phyloP scores from a whole-genome alignment of 2,888 invertebrate species.

The Graphium colonna region DNA sequence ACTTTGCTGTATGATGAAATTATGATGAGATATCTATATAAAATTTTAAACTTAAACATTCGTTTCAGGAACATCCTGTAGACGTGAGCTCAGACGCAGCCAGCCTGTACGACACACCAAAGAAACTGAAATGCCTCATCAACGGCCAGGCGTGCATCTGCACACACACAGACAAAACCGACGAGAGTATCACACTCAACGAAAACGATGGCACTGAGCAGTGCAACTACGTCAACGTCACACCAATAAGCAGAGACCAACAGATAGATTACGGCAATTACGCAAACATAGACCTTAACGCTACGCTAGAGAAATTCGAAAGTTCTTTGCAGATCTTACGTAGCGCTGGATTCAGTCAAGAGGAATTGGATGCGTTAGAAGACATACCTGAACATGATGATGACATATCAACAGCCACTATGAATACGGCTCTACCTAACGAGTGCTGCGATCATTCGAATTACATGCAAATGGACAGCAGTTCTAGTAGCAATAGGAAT shows the following conservation, averaged over 20 bases:
- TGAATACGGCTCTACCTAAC: constrained; percentile 58
- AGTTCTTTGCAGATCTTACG: constrained; percentile 85
- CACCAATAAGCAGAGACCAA: constrained; percentile 53
- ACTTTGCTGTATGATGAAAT: no score
- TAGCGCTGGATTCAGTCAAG: constrained; percentile 80
- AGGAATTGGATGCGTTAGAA: constrained; percentile 74
- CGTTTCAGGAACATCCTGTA: constrained; percentile 64
- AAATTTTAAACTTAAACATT: no score
- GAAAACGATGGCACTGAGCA: constrained; percentile 38
- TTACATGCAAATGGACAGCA: constrained; percentile 69
- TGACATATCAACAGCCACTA: constrained; percentile 63
- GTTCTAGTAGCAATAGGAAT: constrained; percentile 65
- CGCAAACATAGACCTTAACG: constrained; percentile 88
- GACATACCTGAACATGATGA: constrained; percentile 71
- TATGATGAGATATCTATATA: no score
- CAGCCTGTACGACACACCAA: constrained; percentile 87
- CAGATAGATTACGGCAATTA: constrained; percentile 79
- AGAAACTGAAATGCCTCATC: constrained; percentile 85
- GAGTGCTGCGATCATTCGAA: constrained; percentile 63
- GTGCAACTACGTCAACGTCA: constrained; percentile 77
- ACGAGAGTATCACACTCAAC: constrained; percentile 40
- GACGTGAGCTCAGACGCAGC: constrained; percentile 52
- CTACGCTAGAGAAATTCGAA: constrained; percentile 88
- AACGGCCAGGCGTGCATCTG: constrained; percentile 80
- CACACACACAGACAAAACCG: constrained; percentile 76